phyloP scores from a whole-genome alignment of 2,888 invertebrate genomes.

The Eretmocerus hayati region DNA sequence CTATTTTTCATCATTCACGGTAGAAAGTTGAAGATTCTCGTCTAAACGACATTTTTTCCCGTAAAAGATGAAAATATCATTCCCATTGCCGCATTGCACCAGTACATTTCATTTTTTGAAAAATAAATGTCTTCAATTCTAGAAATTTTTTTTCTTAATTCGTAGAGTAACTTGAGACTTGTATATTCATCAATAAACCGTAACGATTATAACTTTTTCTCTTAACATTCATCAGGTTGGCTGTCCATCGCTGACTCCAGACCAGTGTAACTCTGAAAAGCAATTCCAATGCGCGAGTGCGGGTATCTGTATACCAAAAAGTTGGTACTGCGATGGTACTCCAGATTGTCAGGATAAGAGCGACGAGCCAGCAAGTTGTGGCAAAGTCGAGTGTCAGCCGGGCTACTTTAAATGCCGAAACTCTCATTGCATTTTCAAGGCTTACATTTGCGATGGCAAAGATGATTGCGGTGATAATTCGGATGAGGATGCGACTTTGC shows the following conservation, averaged over 20 bases:
- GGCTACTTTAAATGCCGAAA: constrained; percentile 81
- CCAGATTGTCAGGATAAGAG: constrained; percentile 86
- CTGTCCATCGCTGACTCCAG: constrained; percentile 80
- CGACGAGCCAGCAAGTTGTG: constrained; percentile 81
- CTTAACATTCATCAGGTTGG: constrained; percentile 55
- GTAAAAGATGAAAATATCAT: too few relatives aligned
- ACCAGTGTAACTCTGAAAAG: constrained; percentile 82
- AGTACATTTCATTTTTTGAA: too few relatives aligned
- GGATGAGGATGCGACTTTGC: constrained; percentile 71
- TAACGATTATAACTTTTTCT: too few relatives aligned
- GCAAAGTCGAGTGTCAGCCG: constrained; percentile 66
- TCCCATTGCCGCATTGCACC: too few relatives aligned
- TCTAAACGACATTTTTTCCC: too few relatives aligned
- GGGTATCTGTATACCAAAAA: constrained; percentile 83
- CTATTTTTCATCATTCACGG: too few relatives aligned
- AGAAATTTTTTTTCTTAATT: too few relatives aligned
- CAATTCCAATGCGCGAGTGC: constrained; percentile 84
- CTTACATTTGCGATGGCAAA: constrained; percentile 88
- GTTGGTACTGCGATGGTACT: constrained; percentile 92
- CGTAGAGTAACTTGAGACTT: too few relatives aligned
- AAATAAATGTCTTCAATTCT: too few relatives aligned
- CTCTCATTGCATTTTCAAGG: constrained; percentile 82
- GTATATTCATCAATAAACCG: too few relatives aligned
- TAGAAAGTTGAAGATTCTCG: too few relatives aligned
- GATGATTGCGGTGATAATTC: constrained; percentile 89